These are phyloP conservation scores for Antigone vipio DNA, from an alignment of 2,113 vertebrate species.

Conservation along the genomic window DNA sequence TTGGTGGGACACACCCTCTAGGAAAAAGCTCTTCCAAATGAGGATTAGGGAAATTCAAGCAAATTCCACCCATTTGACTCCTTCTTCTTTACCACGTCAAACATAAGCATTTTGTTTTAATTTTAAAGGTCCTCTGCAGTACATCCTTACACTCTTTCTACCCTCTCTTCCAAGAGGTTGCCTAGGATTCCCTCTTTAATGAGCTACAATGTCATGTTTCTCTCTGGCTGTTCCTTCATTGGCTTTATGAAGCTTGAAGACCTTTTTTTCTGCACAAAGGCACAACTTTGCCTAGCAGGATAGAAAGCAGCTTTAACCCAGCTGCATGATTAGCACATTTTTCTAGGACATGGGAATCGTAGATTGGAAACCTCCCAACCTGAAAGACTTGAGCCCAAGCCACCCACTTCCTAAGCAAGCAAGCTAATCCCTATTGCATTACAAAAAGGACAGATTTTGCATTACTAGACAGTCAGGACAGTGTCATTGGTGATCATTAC, in stretches of 20 bases:
- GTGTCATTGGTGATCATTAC: neutral
- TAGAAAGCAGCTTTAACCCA: slow-evolving; percentile 22
- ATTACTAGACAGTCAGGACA: neutral
- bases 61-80: neutral
- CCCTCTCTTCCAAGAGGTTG: neutral
- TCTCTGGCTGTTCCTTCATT: neutral
- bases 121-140: neutral
- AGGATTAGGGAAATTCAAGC: neutral
- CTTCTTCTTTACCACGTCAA: neutral
- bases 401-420: neutral
- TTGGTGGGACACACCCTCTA: neutral
- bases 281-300: neutral
- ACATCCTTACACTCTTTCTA: neutral
- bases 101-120: neutral
- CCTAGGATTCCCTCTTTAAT: neutral
- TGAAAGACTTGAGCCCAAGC: neutral
- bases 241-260: neutral
- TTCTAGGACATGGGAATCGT: slow-evolving; percentile 14
- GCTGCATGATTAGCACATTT: neutral
- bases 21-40: neutral
- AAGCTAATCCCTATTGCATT: neutral
- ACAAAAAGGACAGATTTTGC: neutral
- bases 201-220: neutral
- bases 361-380: slow-evolving; percentile 30
- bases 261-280: neutral